These are phyloP conservation scores for Cladopsammia gracilis DNA, from an alignment of 64 coral and sea anemone genomes.

Conservation along the genomic window DNA sequence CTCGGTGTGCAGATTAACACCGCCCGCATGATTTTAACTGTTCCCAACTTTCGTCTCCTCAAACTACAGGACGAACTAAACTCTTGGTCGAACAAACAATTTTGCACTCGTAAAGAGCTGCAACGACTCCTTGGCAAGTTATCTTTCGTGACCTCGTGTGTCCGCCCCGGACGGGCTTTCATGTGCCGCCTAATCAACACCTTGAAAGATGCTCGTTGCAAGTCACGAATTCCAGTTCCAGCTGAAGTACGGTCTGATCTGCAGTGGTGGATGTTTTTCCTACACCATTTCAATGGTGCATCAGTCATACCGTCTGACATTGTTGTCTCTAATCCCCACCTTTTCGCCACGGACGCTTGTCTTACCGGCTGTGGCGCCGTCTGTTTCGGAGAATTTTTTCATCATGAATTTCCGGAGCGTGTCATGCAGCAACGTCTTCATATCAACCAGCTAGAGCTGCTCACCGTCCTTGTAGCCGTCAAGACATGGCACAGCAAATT, in stretches of 20 bases:
- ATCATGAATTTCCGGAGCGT: not conserved
- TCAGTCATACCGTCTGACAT: slow-evolving; percentile 13
- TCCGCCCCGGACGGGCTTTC: slow-evolving; percentile 48
- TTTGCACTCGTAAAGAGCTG: not conserved
- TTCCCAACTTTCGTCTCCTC: not conserved
- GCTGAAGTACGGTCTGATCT: slow-evolving; percentile 49
- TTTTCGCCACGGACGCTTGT: slow-evolving; percentile 15
- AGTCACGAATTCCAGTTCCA: not conserved
- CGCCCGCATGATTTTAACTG: slow-evolving; percentile 20
- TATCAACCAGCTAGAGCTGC: slow-evolving; percentile 9
- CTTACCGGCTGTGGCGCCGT: slow-evolving; percentile 13
- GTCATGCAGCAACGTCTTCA: not conserved
- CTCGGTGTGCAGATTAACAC: slow-evolving; percentile 43
- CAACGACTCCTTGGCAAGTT: slow-evolving; percentile 47
- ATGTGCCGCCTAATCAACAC: slow-evolving; percentile 63
- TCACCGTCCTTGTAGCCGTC: not conserved
- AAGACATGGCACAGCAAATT: slow-evolving; percentile 6
- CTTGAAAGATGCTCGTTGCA: not conserved
- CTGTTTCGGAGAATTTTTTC: slow-evolving; percentile 2
- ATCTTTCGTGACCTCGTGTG: slow-evolving; percentile 26
- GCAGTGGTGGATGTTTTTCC: slow-evolving; percentile 48
- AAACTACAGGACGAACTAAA: not conserved
- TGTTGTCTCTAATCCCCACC: not conserved
- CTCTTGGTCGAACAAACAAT: not conserved
- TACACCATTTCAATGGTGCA: slow-evolving; percentile 7